These are phyloP conservation scores for Leptodactylus fuscus DNA, from an alignment of 2,113 vertebrate genomes.

Conservation along the genomic window DNA sequence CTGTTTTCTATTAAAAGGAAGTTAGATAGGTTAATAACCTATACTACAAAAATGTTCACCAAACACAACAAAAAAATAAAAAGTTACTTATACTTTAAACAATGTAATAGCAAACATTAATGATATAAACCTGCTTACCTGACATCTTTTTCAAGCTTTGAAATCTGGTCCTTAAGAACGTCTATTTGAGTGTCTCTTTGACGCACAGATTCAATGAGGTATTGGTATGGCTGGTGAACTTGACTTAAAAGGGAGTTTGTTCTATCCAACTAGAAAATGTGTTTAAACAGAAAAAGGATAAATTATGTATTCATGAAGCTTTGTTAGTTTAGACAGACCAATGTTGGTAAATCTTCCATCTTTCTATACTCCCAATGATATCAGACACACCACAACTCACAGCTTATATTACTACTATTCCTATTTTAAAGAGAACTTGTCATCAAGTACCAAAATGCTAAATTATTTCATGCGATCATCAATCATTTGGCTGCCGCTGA, in stretches of 20 bases:
- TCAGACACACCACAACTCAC: background rate
- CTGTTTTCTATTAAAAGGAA: too few relatives aligned
- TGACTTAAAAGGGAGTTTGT: conserved; percentile 87
- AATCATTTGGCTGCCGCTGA: too few relatives aligned
- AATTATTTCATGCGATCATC: too few relatives aligned
- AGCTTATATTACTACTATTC: background rate
- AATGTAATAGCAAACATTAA: too few relatives aligned
- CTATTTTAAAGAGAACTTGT: background rate
- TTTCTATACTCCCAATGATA: background rate
- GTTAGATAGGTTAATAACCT: too few relatives aligned
- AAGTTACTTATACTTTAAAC: too few relatives aligned
- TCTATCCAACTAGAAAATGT: conserved; percentile 77
- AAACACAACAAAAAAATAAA: too few relatives aligned
- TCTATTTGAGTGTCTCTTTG: conserved; percentile 88
- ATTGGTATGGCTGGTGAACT: conserved; percentile 92
- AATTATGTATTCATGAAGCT: background rate
- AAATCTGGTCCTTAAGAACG: conserved; percentile 76
- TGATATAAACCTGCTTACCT: conserved; percentile 78
- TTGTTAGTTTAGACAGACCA: too few relatives aligned
- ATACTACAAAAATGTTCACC: too few relatives aligned
- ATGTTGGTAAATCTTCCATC: too few relatives aligned
- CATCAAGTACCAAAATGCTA: too few relatives aligned
- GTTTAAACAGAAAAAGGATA: background rate
- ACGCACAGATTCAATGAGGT: conserved; percentile 88
- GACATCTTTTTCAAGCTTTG: conserved; percentile 84